Conservation (phyloP, 2,888 invertebrate species). For the Anodontia alba region DNA sequence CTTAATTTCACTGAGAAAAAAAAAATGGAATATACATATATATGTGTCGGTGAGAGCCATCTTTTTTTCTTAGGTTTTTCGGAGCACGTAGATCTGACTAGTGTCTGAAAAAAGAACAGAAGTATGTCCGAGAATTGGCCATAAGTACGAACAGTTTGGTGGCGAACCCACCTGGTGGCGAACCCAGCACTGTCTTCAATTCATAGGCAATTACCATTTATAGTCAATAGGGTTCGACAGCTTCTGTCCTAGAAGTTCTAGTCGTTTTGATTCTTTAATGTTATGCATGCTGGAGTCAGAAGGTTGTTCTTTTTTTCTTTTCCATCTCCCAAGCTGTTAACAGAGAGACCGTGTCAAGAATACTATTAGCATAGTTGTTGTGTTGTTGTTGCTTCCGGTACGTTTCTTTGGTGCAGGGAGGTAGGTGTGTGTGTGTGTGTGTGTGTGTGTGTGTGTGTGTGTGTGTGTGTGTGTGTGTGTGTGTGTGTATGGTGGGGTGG, state of each 20-base stretch:
- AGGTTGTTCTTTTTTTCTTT: neutral
- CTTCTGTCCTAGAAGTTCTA: neutral
- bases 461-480: too few relatives aligned
- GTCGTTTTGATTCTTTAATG: neutral
- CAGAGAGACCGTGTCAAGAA: too few relatives aligned
- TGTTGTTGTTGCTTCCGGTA: too few relatives aligned
- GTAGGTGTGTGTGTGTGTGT: too few relatives aligned
- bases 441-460: too few relatives aligned
- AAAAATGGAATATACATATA: too few relatives aligned
- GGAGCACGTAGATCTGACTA: neutral
- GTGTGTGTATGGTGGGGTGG: too few relatives aligned
- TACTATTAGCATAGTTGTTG: too few relatives aligned
- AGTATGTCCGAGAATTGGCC: too few relatives aligned
- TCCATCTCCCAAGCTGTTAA: too few relatives aligned
- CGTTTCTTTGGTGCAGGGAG: too few relatives aligned
- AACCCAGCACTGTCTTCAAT: neutral
- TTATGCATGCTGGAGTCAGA: neutral
- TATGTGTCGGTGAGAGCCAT: neutral
- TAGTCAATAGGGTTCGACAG: neutral
- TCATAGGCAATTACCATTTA: neutral
- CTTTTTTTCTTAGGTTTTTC: neutral
- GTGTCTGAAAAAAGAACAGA: neutral
- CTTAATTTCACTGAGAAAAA: too few relatives aligned
- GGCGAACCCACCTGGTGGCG: neutral
- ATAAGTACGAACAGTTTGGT: neutral